These are phyloP conservation scores for Chrysocyon brachyurus DNA, from an alignment of 2,797 vertebrate genomes.

Conservation along the genomic window DNA sequence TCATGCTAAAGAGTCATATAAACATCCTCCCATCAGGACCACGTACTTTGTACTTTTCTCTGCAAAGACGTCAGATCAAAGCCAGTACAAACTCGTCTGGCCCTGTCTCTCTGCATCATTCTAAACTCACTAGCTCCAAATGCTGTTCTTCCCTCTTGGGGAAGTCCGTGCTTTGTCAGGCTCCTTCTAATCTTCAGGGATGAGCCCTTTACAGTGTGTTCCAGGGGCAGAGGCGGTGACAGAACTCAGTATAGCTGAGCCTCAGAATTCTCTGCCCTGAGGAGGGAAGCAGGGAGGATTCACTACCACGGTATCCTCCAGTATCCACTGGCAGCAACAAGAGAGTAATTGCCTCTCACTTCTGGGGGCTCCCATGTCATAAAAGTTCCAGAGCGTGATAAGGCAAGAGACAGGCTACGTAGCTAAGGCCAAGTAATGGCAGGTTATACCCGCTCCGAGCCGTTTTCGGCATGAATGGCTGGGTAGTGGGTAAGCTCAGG, in stretches of 20 bases:
- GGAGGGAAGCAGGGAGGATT: background rate
- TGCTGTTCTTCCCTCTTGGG: background rate
- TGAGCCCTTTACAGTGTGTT: background rate
- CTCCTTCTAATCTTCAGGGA: background rate
- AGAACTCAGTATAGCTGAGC: background rate
- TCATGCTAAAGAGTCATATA: background rate
- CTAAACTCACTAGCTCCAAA: background rate
- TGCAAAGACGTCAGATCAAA: background rate
- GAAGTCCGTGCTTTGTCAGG: background rate
- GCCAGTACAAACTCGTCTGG: background rate
- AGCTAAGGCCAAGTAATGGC: background rate
- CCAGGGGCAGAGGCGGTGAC: background rate
- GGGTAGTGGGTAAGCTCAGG: too few relatives aligned
- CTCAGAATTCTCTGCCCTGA: background rate
- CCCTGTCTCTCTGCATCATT: background rate
- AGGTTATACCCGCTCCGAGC: background rate
- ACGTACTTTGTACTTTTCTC: conserved; percentile 4
- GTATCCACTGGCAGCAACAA: background rate
- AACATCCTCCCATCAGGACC: background rate
- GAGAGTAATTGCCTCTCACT: background rate
- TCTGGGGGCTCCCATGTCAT: background rate
- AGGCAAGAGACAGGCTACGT: background rate
- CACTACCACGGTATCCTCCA: background rate
- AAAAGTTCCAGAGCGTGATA: background rate
- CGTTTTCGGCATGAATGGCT: background rate